Conservation (phyloP, 2,797 vertebrate species). For the Sebastes ruberrimus region DNA sequence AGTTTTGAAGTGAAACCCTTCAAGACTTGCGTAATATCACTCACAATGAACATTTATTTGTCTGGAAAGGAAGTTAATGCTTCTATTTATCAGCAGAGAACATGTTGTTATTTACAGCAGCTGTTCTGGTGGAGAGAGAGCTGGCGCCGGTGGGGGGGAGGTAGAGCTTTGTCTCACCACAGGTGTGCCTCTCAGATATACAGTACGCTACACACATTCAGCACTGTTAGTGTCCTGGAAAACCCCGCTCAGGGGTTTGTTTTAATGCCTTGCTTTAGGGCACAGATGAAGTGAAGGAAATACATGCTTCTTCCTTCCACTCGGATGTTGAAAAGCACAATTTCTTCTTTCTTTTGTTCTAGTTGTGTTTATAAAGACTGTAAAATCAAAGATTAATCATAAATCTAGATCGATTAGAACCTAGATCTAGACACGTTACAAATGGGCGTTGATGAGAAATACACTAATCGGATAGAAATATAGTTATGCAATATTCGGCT, state of each 20-base stretch:
- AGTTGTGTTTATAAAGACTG: background rate
- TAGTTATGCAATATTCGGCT: background rate
- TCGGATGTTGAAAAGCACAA: background rate
- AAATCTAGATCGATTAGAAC: too few species aligned
- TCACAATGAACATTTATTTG: background rate
- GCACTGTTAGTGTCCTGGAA: background rate
- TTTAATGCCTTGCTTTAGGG: constrained; percentile 8
- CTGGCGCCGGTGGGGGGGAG: background rate
- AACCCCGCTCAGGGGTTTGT: constrained; percentile 1
- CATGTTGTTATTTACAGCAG: constrained; percentile 18
- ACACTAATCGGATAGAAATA: background rate
- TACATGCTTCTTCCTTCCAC: background rate
- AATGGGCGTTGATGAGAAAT: background rate
- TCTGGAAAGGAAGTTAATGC: background rate
- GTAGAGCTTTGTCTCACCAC: constrained; percentile 7
- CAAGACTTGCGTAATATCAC: background rate
- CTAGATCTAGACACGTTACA: too few species aligned
- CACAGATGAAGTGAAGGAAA: background rate
- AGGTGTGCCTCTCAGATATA: constrained; percentile 8
- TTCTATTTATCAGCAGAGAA: background rate
- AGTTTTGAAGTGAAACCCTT: background rate
- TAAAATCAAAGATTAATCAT: background rate
- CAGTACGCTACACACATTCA: background rate
- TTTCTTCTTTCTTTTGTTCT: background rate
- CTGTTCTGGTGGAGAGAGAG: constrained; percentile 4